phyloP scores from a whole-genome alignment of 1,140 invertebrate genomes.

The Bombus polaris region DNA sequence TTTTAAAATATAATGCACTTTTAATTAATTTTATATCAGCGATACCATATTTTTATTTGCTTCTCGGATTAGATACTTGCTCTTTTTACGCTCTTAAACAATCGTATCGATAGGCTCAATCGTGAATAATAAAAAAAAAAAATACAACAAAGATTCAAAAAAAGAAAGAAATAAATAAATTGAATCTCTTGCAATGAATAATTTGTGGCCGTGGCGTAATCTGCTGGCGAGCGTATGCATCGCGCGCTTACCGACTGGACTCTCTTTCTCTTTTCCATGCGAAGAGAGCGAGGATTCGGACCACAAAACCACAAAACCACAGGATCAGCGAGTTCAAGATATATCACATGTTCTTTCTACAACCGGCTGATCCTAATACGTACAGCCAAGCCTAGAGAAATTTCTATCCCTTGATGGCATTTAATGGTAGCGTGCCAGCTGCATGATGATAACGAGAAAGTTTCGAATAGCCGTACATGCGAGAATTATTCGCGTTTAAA shows the following conservation, averaged over 20 bases:
- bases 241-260: constrained; percentile 57
- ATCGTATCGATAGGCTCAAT: too few relatives aligned
- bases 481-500: not conserved
- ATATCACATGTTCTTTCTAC: constrained; percentile 42
- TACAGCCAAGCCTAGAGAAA: constrained; percentile 2
- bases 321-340: constrained; percentile 45
- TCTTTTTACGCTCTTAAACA: too few relatives aligned
- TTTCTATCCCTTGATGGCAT: constrained; percentile 12
- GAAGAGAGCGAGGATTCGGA: constrained; percentile 29
- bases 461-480: too few relatives aligned
- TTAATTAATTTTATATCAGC: too few relatives aligned
- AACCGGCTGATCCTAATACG: constrained; percentile 8
- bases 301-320: constrained; percentile 44
- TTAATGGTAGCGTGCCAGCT: not conserved
- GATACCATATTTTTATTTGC: too few relatives aligned
- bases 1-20: too few relatives aligned
- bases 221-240: constrained; percentile 56
- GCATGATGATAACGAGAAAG: too few relatives aligned
- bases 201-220: constrained; percentile 54
- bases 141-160: not conserved
- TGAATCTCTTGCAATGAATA: constrained; percentile 6
- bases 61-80: too few relatives aligned
- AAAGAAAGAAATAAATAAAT: not conserved
- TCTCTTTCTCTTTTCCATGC: not conserved
- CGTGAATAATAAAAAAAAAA: too few relatives aligned